Evolutionary conservation across 2,797 vertebrate species (phyloP).

Genomic region (Pagetopsis macropterus): DNA sequence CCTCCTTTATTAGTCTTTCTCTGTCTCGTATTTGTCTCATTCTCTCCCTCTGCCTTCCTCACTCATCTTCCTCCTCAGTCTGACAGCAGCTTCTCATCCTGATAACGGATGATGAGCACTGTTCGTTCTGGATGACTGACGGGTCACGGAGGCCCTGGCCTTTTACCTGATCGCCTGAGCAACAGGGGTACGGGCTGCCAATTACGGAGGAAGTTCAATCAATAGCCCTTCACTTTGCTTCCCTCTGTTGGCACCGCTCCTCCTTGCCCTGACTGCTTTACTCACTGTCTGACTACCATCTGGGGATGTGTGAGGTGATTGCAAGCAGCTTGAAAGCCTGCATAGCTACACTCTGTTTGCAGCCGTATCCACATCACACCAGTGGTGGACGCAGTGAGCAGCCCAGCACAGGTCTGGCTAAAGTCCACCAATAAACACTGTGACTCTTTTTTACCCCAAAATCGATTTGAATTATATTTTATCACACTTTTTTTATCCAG

Average conservation of each 20-base stretch:
- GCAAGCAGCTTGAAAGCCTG: constrained; percentile 64
- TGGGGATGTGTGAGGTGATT: constrained; percentile 64
- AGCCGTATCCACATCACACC: constrained; percentile 58
- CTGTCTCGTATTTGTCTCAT: constrained; percentile 53
- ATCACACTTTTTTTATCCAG: constrained; percentile 35
- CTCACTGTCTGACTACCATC: constrained; percentile 53
- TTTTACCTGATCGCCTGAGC: constrained; percentile 69
- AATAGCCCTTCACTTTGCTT: constrained; percentile 62
- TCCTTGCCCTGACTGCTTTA: constrained; percentile 40
- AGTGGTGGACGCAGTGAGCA: constrained; percentile 39
- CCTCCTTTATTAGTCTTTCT: constrained; percentile 55
- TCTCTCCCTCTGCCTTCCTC: constrained; percentile 38
- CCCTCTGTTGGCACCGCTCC: constrained; percentile 41
- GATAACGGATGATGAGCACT: constrained; percentile 45
- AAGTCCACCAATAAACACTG: constrained; percentile 5
- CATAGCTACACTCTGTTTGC: constrained; percentile 61
- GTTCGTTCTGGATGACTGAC: constrained; percentile 51
- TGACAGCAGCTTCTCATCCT: constrained; percentile 46
- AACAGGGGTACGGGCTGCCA: constrained; percentile 50
- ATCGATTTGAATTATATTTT: constrained; percentile 41
- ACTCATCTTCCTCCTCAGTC: constrained; percentile 36
- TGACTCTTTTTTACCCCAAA: not conserved
- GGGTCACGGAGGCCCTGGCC: constrained; percentile 55
- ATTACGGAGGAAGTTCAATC: constrained; percentile 67
- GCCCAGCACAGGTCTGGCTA: constrained; percentile 33